Evolutionary conservation across 2,888 invertebrate species (phyloP), one percentile per base, ranked within the genome.

Genomic region (Eupithecia tripunctaria): DNA sequence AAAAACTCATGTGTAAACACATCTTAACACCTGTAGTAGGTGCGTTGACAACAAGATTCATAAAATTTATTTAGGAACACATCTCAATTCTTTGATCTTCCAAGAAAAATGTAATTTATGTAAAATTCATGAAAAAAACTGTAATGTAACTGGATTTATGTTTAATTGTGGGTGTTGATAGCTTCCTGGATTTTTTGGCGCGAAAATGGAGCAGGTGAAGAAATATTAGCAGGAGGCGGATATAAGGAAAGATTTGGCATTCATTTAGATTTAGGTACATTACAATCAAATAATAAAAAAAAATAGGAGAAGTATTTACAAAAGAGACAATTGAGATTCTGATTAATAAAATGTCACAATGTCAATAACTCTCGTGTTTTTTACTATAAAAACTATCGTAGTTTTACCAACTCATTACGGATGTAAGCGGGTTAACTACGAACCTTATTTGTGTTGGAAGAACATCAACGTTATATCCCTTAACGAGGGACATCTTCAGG

Each of bases 171-270:
- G 32, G 59, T 38, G 38, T 64, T 38, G 14, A 63, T 60, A 65
- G 29, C 70, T 74, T 74, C 70, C 73, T 70, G 73, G n/a, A 15
- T 43, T 64, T 70, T 32, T 73, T 73, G 70, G 72, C 72, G 51
- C 47, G 32, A 21, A 51, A 25, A 10, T 41, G 14, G 15, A 38
- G 21, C 64, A 38, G 64, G 64, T 41, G 38, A 38, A 25, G 47
- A 51, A 14, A 51, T 51, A 51, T 21, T 36, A 47, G 47, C 47
- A 5, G 51, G 21, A 21, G 18, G 51, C 21, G 21, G 21, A 25
- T 21, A 3, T 12, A 25, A 7, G 21, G 12, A 25, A 56, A 25
- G 3, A 51, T 51, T 47, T 6, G n/a, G 47, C n/a, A 47, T 10
- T 10, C 0, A 43, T 47, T 43, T 21, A 51, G 21, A 25, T 56